Percentiles rank a stretch among this genome's conserved stretches.
phyloP scores from a whole-genome alignment of 2,113 vertebrate species.

The Cricetomys ansorgei region DNA sequence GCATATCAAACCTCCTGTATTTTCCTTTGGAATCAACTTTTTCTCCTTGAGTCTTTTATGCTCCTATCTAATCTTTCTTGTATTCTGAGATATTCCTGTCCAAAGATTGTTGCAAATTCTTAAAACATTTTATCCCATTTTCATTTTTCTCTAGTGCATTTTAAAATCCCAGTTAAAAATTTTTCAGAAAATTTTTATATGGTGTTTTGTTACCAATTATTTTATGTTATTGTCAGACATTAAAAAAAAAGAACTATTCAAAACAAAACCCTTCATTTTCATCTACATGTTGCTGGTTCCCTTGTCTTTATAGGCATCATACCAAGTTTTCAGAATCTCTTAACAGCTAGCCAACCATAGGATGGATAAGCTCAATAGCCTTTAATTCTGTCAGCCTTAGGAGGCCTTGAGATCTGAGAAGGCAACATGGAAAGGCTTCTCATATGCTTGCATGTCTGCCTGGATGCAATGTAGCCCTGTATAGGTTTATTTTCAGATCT shows the following conservation, averaged over 20 bases:
- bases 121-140: conserved; percentile 12
- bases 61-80: background rate
- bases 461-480: background rate
- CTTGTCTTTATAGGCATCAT: background rate
- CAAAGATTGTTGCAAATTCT: conserved; percentile 37
- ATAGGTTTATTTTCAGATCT: background rate
- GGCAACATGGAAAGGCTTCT: background rate
- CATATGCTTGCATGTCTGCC: background rate
- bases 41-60: conserved; percentile 24
- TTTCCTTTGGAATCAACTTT: conserved; percentile 57
- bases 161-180: conserved; percentile 3
- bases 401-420: background rate
- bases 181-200: background rate
- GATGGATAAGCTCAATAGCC: background rate
- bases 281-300: background rate
- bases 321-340: background rate
- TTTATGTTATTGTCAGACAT: background rate
- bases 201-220: background rate
- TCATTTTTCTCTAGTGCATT: conserved; percentile 14
- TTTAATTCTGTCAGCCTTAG: background rate
- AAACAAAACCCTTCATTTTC: background rate
- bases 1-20: conserved; percentile 67
- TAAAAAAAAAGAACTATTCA: background rate
- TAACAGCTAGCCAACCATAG: background rate
- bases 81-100: conserved; percentile 10